Percentiles rank a stretch among this genome's conserved stretches.
phyloP scores from a whole-genome alignment of 2,113 vertebrate genomes.

The Halichoerus grypus region DNA sequence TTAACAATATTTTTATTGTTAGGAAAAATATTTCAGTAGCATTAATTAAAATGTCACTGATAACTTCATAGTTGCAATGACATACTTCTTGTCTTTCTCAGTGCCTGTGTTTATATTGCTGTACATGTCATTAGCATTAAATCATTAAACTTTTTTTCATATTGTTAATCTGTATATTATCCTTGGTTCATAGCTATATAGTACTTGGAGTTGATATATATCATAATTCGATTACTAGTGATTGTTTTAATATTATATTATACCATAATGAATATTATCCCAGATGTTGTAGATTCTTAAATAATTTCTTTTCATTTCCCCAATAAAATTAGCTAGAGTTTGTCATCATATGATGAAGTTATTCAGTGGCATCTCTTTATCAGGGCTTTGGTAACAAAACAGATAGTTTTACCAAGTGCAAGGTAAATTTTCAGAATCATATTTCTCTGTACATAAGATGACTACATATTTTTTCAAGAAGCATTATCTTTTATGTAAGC shows the following conservation, averaged over 20 bases:
- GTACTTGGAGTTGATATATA: neutral
- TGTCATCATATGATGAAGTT: neutral
- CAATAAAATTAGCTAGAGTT: neutral
- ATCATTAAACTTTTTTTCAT: neutral
- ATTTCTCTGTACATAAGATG: neutral
- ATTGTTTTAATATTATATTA: neutral
- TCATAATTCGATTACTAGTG: neutral
- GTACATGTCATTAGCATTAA: neutral
- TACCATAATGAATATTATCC: neutral
- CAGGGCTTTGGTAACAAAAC: neutral
- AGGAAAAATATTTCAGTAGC: neutral
- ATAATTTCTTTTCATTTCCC: neutral
- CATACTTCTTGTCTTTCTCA: neutral
- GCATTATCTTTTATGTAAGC: neutral
- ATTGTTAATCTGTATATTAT: neutral
- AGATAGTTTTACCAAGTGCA: neutral
- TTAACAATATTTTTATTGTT: neutral
- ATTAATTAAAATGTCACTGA: neutral
- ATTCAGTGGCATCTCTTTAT: neutral
- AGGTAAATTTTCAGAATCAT: neutral
- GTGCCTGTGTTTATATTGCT: neutral
- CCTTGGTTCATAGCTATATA: neutral
- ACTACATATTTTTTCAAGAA: neutral
- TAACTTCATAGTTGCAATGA: neutral
- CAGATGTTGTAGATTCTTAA: neutral